Evolutionary conservation across 30 jellyfish, hydroid and myxozoan species (phyloP), one percentile per base, ranked within the genome.

Genomic region (Cassiopea andromeda): DNA sequence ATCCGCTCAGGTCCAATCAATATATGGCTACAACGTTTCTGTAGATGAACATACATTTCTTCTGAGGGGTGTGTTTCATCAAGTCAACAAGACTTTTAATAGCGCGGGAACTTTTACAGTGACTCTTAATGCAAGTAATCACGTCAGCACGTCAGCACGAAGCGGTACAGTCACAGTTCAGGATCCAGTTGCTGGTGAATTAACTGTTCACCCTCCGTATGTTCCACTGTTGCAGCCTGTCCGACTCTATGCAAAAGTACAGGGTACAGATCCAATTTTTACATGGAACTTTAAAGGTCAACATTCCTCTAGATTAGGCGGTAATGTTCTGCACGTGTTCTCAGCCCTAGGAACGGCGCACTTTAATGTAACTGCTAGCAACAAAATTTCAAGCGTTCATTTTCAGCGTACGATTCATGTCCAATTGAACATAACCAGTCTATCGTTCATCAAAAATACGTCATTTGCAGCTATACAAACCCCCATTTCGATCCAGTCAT

Each of bases 141-240:
- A 90, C 45, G 97, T 94, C 8, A 94, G 98, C 88, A 67, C 48
- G 2, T 44, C 60, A 48, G 50, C 75, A 44, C 47, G 48, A 16
- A 14, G 82, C 2, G 49, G 66, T 3, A 18, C 46, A 16, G 79
- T 83, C 44, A 81, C 45, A 64, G 85, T 86, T 17, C 97, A 89
- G 78, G 94, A 89, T 60, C 49, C 74, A 46, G 75, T 94, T 1
- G 2, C 73, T 5, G 94, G 94, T 15, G 48, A 70, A 16, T 60
- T 87, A 1, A n/a, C 13, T 1, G 70, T 71, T 48, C 13, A 10
- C 7, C 94, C 94, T 0, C 8, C 47, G 80, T 87, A 77, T 48
- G 86, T 87, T 44, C 81, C 90, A 47, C 78, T 27, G 81, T 44
- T 17, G 1, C 46, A 10, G 6, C 50, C 1, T 43, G 73, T 60